These are phyloP conservation scores for Danionella cerebrum DNA, from an alignment of 2,113 vertebrate species.

Conservation along the genomic window DNA sequence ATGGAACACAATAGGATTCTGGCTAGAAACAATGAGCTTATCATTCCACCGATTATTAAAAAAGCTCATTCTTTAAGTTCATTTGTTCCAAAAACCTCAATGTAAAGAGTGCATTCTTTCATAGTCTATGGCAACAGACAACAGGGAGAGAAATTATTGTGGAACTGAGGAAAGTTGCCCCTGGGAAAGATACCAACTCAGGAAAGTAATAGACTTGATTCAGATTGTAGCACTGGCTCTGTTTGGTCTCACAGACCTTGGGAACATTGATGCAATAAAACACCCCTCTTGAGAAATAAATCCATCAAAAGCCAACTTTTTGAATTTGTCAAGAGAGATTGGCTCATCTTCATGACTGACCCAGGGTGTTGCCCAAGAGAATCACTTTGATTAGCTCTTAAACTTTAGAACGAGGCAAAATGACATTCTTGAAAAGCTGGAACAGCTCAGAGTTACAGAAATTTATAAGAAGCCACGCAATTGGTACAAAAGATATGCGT, in stretches of 20 bases:
- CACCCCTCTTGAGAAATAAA: conserved; percentile 18
- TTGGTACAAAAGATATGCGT: background rate
- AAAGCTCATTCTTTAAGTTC: background rate
- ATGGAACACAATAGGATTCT: background rate
- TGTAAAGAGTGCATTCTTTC: background rate
- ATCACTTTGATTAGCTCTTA: background rate
- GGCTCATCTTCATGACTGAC: background rate
- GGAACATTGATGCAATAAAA: background rate
- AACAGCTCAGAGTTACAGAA: background rate
- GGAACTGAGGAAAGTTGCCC: conserved; percentile 5
- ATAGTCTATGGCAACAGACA: background rate
- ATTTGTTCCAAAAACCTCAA: background rate
- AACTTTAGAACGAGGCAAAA: background rate
- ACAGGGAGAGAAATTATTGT: conserved; percentile 31
- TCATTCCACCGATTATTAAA: background rate
- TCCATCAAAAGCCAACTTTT: conserved; percentile 25
- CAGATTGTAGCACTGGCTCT: conserved; percentile 17
- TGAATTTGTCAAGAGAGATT: background rate
- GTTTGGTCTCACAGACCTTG: conserved; percentile 7
- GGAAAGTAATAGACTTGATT: conserved; percentile 14
- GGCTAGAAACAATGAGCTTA: background rate
- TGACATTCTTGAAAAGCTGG: background rate
- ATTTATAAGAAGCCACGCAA: background rate
- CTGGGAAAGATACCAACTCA: conserved; percentile 15
- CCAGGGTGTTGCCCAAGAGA: background rate